These are phyloP conservation scores for Drosophila nigricruria DNA, from an alignment of 2,888 invertebrate species.

Conservation along the genomic window DNA sequence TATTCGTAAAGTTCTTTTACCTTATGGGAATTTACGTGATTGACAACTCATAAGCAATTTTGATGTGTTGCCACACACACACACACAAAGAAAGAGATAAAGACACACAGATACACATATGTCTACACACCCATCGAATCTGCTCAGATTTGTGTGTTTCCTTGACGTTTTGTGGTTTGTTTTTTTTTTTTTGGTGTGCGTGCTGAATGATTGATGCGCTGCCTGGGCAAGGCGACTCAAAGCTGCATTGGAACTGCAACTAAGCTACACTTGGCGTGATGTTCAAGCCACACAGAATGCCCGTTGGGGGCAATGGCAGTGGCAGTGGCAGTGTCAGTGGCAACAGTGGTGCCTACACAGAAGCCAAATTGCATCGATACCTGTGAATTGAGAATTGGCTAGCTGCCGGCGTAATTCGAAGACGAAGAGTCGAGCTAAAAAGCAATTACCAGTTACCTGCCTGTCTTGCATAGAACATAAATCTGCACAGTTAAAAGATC, in stretches of 20 bases:
- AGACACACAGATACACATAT: not conserved
- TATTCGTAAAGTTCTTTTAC: not conserved
- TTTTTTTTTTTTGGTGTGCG: constrained; percentile 51
- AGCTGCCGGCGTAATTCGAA: constrained; percentile 55
- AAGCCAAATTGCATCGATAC: constrained; percentile 82
- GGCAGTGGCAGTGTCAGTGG: constrained; percentile 38
- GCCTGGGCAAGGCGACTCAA: constrained; percentile 73
- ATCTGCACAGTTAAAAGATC: constrained; percentile 27
- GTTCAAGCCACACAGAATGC: constrained; percentile 66
- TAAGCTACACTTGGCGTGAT: constrained; percentile 80
- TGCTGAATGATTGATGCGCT: constrained; percentile 79
- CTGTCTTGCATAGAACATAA: constrained; percentile 38
- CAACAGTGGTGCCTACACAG: constrained; percentile 78
- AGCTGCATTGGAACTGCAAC: constrained; percentile 75
- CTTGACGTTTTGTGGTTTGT: constrained; percentile 16
- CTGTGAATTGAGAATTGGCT: constrained; percentile 47
- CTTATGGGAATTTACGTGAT: not conserved
- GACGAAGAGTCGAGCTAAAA: constrained; percentile 42
- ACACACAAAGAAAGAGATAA: not conserved
- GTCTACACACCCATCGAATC: constrained; percentile 2
- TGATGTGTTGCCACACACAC: not conserved
- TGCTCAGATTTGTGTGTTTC: constrained; percentile 37
- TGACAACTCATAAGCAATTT: constrained; percentile 11
- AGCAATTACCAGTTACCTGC: constrained; percentile 61
- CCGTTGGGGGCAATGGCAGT: constrained; percentile 25